Evolutionary conservation across 1,140 invertebrate genomes (phyloP), one percentile per base, ranked within the genome.

Genomic region (Whitmania pigra): DNA sequence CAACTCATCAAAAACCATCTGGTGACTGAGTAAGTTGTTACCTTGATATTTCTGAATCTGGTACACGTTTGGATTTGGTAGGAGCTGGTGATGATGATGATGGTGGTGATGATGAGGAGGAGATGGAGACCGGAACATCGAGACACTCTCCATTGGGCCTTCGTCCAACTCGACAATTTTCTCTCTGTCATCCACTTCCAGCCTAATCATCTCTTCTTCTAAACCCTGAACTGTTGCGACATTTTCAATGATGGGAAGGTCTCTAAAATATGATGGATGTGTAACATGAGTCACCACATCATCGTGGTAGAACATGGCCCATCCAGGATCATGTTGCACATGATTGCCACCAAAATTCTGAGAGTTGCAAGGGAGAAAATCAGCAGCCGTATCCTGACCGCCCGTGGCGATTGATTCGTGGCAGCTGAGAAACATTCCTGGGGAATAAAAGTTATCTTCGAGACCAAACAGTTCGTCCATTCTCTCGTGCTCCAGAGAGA

Each of bases 401-500:
- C 57, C 57, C 1, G 57, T 63, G 22, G 57, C 57, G 3, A 63
- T 63, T 13, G 22, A 25, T 63, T 63, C 57, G 57, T 63, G 57
- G 15, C 57, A 63, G 18, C 57, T 63, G 22, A 63, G 29, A 63
- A 63, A 63, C 29, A 63, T 63, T 25, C 57, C 57, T 11, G 57
- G 57, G 9, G 57, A 63, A 31, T 63, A 63, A 63, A 63, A 63
- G 22, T 63, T 63, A 7, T 63, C 57, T 25, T 22, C 22, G 11
- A 25, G 22, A 63, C 22, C 18, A n/a, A 25, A 63, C 6, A 63
- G 22, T 22, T 31, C 29, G 29, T 63, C 57, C 57, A 63, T 25
- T 63, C 57, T 31, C 29, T 63, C 57, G 57, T 63, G 22, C 29
- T 63, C 57, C 57, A 63, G 18, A 63, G 57, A 63, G 22, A 63